Evolutionary conservation across 2,797 vertebrate genomes (phyloP), one percentile per base, ranked within the genome.

Genomic region (Poliocrania exsul): DNA sequence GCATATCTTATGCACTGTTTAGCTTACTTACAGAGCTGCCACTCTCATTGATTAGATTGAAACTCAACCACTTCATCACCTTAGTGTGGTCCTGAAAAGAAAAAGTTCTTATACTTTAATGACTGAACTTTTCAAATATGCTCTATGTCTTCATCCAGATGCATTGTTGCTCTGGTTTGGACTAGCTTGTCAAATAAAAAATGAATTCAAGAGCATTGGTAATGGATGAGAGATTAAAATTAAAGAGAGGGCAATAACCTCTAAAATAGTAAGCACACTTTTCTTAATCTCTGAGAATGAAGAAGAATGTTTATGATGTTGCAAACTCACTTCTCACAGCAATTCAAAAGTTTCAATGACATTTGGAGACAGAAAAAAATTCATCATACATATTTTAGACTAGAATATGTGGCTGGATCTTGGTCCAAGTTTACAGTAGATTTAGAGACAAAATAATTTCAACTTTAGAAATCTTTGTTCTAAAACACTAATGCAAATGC

Each of bases 271-370:
- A 92, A 92, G 65, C 62, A 90, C 11, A 44, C 16, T 92, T 88
- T 93, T 86, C 80, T 81, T 86, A 74, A 86, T 81, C 18, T 83
- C 70, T 79, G 46, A 61, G 46, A 94, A 72, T 69, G 50, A 88
- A 90, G 66, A 84, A 81, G 16, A 71, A 64, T 60, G 11, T 60
- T 53, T 67, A 46, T 57, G 29, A 42, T 42, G 13, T 61, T 83
- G 9, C 62, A 86, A 61, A 44, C 31, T 82, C 57, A 42, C 18
- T 72, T 88, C 49, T 85, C 40, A 53, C 14, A 44, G 53, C 44
- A 86, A 69, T 94, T 79, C 7, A 5, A 37, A 71, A 84, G 7
- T 37, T 81, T 75, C 42, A 86, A 84, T 86, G 88, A 50, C 54
- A 69, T 84, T 84, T 58, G 35, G 79, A 86, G 42, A 46, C 33